Percentiles rank a stretch among this genome's conserved stretches.
These are phyloP conservation scores for Oedothorax gibbosus DNA, from an alignment of 1,140 invertebrate species.

Conservation along the genomic window DNA sequence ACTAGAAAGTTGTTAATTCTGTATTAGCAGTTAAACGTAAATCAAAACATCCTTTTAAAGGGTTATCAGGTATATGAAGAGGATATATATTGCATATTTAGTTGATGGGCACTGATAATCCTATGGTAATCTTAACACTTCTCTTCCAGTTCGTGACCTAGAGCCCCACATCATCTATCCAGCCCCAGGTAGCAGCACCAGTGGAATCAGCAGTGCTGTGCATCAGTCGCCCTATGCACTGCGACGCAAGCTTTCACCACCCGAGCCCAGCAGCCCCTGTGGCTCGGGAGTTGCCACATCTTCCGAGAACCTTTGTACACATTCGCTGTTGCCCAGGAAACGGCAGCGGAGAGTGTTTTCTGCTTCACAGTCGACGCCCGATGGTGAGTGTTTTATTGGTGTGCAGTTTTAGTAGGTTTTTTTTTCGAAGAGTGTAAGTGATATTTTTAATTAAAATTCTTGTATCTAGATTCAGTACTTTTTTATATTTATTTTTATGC, in stretches of 20 bases:
- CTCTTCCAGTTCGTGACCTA: slow-evolving; percentile 39
- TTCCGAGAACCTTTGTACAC: slow-evolving; percentile 21
- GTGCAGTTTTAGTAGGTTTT: not conserved
- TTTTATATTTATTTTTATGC: no score
- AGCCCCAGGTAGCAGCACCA: slow-evolving; percentile 40
- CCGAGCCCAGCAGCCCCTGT: slow-evolving; percentile 41
- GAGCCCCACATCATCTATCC: slow-evolving; percentile 47
- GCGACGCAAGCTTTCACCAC: slow-evolving; percentile 60
- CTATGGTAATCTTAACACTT: not conserved
- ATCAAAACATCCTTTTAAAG: no score
- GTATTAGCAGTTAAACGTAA: no score
- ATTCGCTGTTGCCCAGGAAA: slow-evolving; percentile 54
- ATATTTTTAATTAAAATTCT: no score
- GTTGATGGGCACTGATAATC: no score
- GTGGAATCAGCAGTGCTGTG: slow-evolving; percentile 34
- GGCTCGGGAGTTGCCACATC: slow-evolving; percentile 21
- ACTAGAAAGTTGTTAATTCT: no score
- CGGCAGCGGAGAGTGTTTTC: slow-evolving; percentile 55
- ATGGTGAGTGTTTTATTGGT: slow-evolving; percentile 27
- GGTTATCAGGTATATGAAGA: no score
- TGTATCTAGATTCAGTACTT: no score
- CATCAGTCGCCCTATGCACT: slow-evolving; percentile 63
- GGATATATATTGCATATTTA: no score
- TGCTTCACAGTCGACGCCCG: slow-evolving; percentile 54
- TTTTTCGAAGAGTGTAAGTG: no score